Conservation (phyloP, 1,140 invertebrate genomes). For the Zaprionus capensis region DNA sequence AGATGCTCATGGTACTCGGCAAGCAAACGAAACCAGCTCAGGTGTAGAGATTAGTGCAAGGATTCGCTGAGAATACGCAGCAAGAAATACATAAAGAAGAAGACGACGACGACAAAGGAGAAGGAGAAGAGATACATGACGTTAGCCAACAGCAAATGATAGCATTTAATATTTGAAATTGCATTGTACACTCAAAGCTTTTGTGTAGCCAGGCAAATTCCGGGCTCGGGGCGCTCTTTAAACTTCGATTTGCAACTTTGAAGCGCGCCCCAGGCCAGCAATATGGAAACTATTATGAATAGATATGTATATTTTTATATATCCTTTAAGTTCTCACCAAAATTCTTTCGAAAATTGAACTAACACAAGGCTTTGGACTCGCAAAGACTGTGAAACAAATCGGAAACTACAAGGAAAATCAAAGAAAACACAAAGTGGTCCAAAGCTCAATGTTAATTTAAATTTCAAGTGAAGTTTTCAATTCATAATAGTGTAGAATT, state of each 20-base stretch:
- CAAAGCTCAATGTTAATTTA: conserved; percentile 23
- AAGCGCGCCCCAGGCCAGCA: conserved; percentile 27
- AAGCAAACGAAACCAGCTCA: conserved; percentile 88
- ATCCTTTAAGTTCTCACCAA: conserved; percentile 62
- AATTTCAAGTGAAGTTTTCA: background rate
- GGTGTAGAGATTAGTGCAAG: conserved; percentile 85
- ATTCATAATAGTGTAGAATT: conserved; percentile 4
- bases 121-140: conserved; percentile 19
- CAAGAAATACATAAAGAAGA: conserved; percentile 2
- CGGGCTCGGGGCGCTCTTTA: conserved; percentile 12
- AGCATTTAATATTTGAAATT: conserved; percentile 67
- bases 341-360: conserved; percentile 30
- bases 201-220: conserved; percentile 61
- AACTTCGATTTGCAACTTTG: conserved; percentile 17
- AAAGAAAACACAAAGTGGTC: conserved; percentile 17
- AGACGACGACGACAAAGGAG: background rate
- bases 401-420: conserved; percentile 54
- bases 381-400: conserved; percentile 51
- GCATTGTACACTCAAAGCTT: conserved; percentile 57
- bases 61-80: conserved; percentile 1
- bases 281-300: conserved; percentile 58
- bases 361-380: conserved; percentile 43
- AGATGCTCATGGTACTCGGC: conserved; percentile 88
- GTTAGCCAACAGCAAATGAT: conserved; percentile 64
- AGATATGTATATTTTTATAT: conserved; percentile 71